Conservation (phyloP, 2,113 vertebrate genomes). For the Nestor notabilis region DNA sequence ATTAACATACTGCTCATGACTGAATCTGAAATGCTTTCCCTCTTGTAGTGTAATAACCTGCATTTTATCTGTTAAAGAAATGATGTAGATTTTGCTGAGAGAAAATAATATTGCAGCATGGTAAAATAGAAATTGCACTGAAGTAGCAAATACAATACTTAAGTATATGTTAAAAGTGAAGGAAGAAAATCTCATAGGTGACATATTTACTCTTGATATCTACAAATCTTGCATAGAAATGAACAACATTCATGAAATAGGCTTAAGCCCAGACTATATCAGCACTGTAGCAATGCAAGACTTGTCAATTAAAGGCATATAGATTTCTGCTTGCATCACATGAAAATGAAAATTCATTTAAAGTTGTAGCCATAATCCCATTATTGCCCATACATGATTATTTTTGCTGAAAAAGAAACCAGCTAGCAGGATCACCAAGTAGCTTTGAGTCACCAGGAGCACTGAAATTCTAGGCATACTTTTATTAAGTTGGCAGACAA, state of each 20-base stretch:
- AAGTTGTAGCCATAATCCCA: constrained; percentile 11
- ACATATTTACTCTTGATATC: constrained; percentile 46
- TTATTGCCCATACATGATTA: background rate
- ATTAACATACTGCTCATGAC: constrained; percentile 77
- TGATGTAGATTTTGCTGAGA: constrained; percentile 11
- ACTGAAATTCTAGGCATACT: background rate
- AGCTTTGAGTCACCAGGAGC: background rate
- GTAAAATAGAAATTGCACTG: constrained; percentile 17
- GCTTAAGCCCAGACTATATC: constrained; percentile 53
- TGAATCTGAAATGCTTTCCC: constrained; percentile 69
- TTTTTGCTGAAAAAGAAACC: constrained; percentile 25
- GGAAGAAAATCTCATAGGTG: constrained; percentile 3
- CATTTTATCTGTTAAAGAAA: constrained; percentile 61
- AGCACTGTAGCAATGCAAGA: background rate
- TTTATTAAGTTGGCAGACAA: background rate
- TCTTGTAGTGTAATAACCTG: constrained; percentile 55
- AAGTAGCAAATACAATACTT: constrained; percentile 47
- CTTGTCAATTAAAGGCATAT: constrained; percentile 20
- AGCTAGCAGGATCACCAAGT: background rate
- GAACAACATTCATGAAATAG: constrained; percentile 42
- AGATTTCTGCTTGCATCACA: constrained; percentile 18
- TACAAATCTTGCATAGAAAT: constrained; percentile 59
- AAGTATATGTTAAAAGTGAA: constrained; percentile 47
- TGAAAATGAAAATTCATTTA: constrained; percentile 56
- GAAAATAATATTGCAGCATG: constrained; percentile 15